Percentiles rank a stretch among this genome's conserved stretches.
Conservation (phyloP, 2,888 invertebrate genomes). For the Autographa gamma region DNA sequence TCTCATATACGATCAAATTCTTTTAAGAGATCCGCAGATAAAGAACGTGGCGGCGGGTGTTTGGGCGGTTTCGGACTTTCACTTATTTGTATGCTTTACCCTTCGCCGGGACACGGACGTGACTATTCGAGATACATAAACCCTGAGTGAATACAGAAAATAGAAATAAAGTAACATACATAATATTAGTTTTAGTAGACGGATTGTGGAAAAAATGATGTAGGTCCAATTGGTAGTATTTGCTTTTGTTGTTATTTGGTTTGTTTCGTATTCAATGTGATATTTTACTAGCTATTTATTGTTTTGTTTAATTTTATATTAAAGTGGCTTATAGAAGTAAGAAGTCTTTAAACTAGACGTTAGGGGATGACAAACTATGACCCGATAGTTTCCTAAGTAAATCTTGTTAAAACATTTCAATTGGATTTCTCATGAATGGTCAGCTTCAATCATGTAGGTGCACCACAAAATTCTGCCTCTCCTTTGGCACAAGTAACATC, state of each 20-base stretch:
- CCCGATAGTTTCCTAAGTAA: no score
- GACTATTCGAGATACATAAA: conserved; percentile 89
- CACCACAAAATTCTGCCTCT: not conserved
- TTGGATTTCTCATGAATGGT: no score
- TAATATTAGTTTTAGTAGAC: conserved; percentile 86
- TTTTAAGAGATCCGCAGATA: conserved; percentile 88
- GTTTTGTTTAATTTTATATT: not conserved
- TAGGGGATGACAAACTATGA: no score
- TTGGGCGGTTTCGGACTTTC: conserved; percentile 86
- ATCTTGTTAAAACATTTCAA: no score
- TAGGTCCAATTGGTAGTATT: conserved; percentile 58
- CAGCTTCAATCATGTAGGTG: not conserved
- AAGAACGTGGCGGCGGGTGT: conserved; percentile 86
- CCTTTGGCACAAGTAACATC: not conserved
- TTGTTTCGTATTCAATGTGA: conserved; percentile 55
- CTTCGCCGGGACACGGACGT: conserved; percentile 85
- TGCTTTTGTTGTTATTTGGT: conserved; percentile 67
- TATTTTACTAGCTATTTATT: conserved; percentile 40
- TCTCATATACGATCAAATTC: conserved; percentile 88
- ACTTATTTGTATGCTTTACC: conserved; percentile 89
- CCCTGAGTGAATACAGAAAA: conserved; percentile 89
- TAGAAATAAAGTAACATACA: conserved; percentile 89
- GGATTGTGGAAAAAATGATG: conserved; percentile 79
- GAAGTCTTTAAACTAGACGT: no score
- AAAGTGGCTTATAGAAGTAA: not conserved